Evolutionary conservation across 1,140 invertebrate genomes (phyloP), one percentile per base, ranked within the genome.

Genomic region (Microplitis mediator): DNA sequence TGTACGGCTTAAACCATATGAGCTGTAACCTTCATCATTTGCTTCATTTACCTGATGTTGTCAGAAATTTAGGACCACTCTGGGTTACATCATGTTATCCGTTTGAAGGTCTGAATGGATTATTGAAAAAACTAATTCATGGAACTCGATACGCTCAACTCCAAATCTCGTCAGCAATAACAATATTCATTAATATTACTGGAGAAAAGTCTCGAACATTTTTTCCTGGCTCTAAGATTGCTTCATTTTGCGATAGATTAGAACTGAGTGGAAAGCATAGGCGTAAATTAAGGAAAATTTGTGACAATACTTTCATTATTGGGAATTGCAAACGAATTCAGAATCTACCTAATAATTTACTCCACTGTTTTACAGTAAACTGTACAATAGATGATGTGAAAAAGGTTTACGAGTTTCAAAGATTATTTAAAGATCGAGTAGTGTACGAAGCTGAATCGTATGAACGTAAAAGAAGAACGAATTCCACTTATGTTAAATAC

Each of bases 41-140:
- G 31, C 45, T 71, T 1, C 69, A 75, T 50, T 32, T 75, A 13
- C 31, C 74, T 14, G 23, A 67, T 1, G 60, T 5, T 36, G 74
- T 71, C 6, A 35, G 39, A n/a, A 35, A 72, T 11, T 62, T 62
- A 23, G 68, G 73, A 45, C 4, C 52, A 2, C 52, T 54, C 13
- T 23, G 16, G 13, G 16, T 23, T 54, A 54, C 52, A 54, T 54
- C 52, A 54, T 54, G 52, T 54, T 54, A 14, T 23, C 52, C 52
- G 13, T 54, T 14, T 54, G 52, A 54, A 54, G 52, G 16, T 23
- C 52, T 54, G 16, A 54, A 54, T 54, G 52, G 52, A 14, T n/a
- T 54, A 23, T 54, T 54, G 13, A 54, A 23, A 54, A 54, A 23
- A 54, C 16, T 54, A 23, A 54, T 54, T 54, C 52, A 54, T 23